phyloP scores from a whole-genome alignment of 2,113 vertebrate genomes.

The Phaethon lepturus region DNA sequence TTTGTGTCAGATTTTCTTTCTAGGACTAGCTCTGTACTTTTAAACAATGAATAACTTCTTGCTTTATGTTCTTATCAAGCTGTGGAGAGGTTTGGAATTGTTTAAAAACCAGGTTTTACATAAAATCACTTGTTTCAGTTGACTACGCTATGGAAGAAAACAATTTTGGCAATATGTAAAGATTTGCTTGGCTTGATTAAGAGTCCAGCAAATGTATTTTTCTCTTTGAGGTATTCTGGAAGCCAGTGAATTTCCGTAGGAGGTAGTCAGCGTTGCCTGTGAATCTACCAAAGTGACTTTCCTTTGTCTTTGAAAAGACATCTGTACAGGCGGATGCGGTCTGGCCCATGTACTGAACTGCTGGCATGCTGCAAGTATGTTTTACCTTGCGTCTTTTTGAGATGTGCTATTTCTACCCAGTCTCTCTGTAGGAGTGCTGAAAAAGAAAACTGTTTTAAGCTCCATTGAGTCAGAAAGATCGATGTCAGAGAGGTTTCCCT shows the following conservation, averaged over 20 bases:
- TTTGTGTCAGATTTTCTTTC: slow-evolving; percentile 10
- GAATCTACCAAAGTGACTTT: background rate
- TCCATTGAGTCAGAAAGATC: background rate
- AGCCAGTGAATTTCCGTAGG: background rate
- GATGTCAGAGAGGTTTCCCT: background rate
- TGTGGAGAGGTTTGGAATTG: background rate
- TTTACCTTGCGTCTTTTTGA: background rate
- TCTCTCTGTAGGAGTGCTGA: background rate
- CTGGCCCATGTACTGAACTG: background rate
- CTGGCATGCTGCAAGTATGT: background rate
- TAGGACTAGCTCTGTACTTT: background rate
- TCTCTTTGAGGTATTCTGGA: background rate
- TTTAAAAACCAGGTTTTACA: background rate
- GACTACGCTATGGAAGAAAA: background rate
- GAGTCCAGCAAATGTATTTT: background rate
- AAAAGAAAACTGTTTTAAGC: background rate
- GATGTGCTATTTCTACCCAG: background rate
- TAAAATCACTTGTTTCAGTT: background rate
- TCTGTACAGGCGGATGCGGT: background rate
- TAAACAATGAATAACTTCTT: background rate
- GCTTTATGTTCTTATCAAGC: background rate
- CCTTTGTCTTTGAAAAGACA: background rate
- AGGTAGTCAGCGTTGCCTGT: fast-evolving
- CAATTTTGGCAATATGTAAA: background rate
- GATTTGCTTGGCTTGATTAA: background rate